Evolutionary conservation across 2,888 invertebrate species (phyloP).

Genomic region (Aphodius sticticus): DNA sequence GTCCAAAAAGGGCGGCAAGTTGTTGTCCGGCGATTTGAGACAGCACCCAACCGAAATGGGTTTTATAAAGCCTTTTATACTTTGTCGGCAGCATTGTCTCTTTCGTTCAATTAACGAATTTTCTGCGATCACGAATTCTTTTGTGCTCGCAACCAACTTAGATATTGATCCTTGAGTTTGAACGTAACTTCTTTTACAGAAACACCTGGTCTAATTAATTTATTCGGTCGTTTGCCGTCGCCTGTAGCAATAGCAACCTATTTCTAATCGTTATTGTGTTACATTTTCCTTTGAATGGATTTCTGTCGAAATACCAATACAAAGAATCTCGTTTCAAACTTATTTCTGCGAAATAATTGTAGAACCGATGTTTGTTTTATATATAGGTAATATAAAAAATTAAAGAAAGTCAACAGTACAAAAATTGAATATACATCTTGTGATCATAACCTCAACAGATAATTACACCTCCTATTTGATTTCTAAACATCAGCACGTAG

Average conservation of each 20-base stretch:
- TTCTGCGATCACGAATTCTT: not conserved
- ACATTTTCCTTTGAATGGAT: too few species aligned
- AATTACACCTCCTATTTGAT: too few species aligned
- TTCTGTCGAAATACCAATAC: too few species aligned
- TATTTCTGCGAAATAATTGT: too few species aligned
- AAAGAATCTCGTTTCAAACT: too few species aligned
- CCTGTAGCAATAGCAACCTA: not conserved
- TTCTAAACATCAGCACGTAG: too few species aligned
- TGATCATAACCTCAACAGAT: too few species aligned
- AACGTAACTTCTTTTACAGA: not conserved
- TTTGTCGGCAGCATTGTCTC: slow-evolving; percentile 4
- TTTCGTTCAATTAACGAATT: not conserved
- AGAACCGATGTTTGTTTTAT: too few species aligned
- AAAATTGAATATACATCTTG: too few species aligned
- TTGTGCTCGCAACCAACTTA: not conserved
- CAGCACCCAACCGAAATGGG: not conserved
- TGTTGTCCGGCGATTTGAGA: not conserved
- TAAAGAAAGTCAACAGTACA: too few species aligned
- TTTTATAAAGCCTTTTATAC: not conserved
- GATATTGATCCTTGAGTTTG: not conserved
- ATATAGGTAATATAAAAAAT: too few species aligned
- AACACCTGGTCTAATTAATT: not conserved
- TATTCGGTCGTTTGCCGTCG: not conserved
- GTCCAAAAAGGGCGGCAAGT: not conserved
- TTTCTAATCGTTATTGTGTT: too few species aligned